These are phyloP conservation scores for Gymnosoma rotundatum DNA, from an alignment of 2,888 invertebrate species.

Conservation along the genomic window DNA sequence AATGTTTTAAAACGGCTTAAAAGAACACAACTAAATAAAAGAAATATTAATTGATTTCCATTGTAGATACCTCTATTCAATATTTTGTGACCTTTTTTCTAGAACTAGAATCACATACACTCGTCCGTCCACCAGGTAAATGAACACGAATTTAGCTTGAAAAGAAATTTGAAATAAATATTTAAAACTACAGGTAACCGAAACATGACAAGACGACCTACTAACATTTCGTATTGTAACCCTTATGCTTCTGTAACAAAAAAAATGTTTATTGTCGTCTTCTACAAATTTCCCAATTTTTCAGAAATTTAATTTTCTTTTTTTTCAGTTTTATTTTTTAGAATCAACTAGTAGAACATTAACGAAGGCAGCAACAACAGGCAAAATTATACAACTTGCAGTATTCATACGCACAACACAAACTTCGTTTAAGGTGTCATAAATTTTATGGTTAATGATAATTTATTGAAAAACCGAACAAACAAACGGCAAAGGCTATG, in stretches of 20 bases:
- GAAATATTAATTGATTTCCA: constrained; percentile 58
- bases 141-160: not conserved
- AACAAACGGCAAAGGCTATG: constrained; percentile 9
- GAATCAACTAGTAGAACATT: constrained; percentile 32
- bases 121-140: constrained; percentile 17
- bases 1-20: too few species aligned
- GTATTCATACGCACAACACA: not conserved
- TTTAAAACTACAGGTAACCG: constrained; percentile 33
- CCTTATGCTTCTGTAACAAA: not conserved
- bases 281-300: constrained; percentile 10
- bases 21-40: constrained; percentile 37
- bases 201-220: constrained; percentile 40
- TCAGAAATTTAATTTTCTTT: constrained; percentile 9
- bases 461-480: constrained; percentile 41
- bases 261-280: constrained; percentile 11
- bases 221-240: constrained; percentile 4
- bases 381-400: constrained; percentile 26
- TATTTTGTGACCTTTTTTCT: not conserved
- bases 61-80: constrained; percentile 7
- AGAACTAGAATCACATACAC: too few species aligned
- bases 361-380: not conserved
- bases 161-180: not conserved
- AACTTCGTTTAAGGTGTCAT: constrained; percentile 33
- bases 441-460: constrained; percentile 58
- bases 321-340: constrained; percentile 18